Evolutionary conservation across 2,888 invertebrate genomes (phyloP).

Genomic region (Opisthograptis luteolata): DNA sequence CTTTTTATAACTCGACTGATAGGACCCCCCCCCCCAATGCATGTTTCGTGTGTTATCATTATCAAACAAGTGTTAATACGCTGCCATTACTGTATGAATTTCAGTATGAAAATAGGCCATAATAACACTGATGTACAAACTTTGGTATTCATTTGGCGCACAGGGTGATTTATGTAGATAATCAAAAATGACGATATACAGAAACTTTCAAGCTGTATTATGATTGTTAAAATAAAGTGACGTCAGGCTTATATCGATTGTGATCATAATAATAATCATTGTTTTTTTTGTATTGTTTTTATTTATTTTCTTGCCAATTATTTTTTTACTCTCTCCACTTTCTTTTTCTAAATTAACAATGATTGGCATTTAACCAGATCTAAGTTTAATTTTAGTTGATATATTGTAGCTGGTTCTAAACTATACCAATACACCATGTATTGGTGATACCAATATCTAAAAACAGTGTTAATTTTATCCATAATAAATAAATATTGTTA

Average conservation of each 20-base stretch:
- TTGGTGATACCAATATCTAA: constrained; percentile 4
- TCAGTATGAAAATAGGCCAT: too few species aligned
- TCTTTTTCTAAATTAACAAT: constrained; percentile 12
- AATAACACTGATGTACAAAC: too few species aligned
- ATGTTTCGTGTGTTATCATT: too few species aligned
- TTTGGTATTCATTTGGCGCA: neutral
- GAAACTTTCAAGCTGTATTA: constrained; percentile 16
- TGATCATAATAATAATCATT: constrained; percentile 8
- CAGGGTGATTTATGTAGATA: neutral
- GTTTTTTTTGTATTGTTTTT: neutral
- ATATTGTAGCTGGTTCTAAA: constrained; percentile 15
- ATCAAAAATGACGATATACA: neutral
- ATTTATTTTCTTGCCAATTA: constrained; percentile 13
- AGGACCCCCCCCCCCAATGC: too few species aligned
- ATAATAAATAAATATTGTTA: constrained; percentile 31
- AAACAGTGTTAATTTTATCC: constrained; percentile 36
- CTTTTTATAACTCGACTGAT: neutral
- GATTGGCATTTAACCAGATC: neutral
- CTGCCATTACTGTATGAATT: too few species aligned
- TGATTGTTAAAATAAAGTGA: constrained; percentile 25
- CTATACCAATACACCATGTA: constrained; percentile 12
- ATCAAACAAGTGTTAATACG: too few species aligned
- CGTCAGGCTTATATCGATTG: constrained; percentile 13
- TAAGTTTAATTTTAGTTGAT: constrained; percentile 1
- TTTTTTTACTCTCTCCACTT: constrained; percentile 19